Evolutionary conservation across 2,797 vertebrate genomes (phyloP).

Genomic region (Mycteria americana): DNA sequence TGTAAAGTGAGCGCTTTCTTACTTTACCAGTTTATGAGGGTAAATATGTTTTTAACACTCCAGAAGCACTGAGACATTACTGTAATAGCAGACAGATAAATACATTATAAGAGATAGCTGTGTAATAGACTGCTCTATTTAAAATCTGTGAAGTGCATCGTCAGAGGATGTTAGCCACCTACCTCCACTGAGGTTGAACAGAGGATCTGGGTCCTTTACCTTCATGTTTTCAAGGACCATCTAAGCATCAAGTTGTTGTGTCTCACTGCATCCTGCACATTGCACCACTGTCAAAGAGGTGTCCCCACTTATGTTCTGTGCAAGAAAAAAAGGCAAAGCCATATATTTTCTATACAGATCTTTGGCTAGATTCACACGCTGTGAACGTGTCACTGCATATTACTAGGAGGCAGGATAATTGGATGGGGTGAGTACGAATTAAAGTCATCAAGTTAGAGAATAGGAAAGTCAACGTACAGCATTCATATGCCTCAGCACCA

Average conservation of each 20-base stretch:
- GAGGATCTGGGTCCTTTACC: not conserved
- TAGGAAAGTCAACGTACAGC: not conserved
- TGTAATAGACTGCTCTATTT: not conserved
- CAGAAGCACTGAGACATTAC: not conserved
- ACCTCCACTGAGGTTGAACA: not conserved
- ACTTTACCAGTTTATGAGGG: not conserved
- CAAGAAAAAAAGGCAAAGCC: not conserved
- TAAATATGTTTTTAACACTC: not conserved
- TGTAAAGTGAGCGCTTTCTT: not conserved
- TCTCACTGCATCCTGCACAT: not conserved
- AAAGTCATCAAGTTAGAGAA: not conserved
- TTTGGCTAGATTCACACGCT: not conserved
- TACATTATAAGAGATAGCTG: not conserved
- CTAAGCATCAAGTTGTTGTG: not conserved
- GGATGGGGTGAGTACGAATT: not conserved
- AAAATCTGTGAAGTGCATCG: not conserved
- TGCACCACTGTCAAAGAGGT: not conserved
- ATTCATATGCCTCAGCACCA: not conserved
- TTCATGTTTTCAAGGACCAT: not conserved
- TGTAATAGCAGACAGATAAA: not conserved
- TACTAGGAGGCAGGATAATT: not conserved
- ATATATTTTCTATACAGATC: not conserved
- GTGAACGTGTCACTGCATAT: not conserved
- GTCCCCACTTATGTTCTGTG: not conserved
- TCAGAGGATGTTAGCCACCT: not conserved